phyloP scores from a whole-genome alignment of 2,797 vertebrate species.

The Columba guinea region DNA sequence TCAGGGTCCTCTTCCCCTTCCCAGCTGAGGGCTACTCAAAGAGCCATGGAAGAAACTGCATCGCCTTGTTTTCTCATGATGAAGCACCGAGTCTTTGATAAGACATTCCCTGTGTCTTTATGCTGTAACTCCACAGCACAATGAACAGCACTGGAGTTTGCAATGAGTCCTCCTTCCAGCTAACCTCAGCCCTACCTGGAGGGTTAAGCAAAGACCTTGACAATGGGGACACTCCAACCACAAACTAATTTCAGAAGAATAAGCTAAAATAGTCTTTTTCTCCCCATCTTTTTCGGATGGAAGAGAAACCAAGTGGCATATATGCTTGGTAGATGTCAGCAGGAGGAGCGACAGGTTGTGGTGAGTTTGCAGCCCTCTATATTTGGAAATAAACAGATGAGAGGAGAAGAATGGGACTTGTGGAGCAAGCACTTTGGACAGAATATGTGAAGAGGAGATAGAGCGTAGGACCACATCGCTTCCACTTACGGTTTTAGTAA shows the following conservation, averaged over 20 bases:
- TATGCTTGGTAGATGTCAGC: not conserved
- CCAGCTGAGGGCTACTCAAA: not conserved
- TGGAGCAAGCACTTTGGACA: not conserved
- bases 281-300: not conserved
- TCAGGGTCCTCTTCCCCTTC: not conserved
- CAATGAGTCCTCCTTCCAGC: not conserved
- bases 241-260: not conserved
- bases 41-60: not conserved
- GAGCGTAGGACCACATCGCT: not conserved
- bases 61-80: not conserved
- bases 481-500: not conserved
- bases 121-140: fast-evolving
- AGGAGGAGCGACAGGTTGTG: not conserved
- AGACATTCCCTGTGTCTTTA: not conserved
- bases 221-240: not conserved
- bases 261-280: not conserved
- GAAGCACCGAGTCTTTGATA: not conserved
- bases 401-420: not conserved
- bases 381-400: constrained; percentile 9
- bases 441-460: not conserved
- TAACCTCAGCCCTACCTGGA: not conserved
- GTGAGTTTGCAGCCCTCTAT: not conserved
- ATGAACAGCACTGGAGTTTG: not conserved
- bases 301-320: not conserved
- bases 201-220: not conserved